Evolutionary conservation across 2,113 vertebrate species (phyloP).

Genomic region (Pluvianellus socialis): DNA sequence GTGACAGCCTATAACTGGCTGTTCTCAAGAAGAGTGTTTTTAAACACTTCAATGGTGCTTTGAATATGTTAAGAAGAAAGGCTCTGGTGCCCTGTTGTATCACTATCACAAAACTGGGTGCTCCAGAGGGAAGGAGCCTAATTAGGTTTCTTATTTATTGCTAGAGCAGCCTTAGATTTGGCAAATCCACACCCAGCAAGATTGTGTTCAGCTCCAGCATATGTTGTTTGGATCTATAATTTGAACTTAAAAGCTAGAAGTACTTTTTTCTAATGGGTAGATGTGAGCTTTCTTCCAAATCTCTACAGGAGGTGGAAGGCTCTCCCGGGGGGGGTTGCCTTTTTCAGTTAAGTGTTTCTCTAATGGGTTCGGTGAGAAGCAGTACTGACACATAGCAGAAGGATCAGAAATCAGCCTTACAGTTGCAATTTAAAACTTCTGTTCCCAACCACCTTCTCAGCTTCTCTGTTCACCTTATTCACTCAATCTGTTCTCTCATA

Average conservation of each 20-base stretch:
- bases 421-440: neutral
- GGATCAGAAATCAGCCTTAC: neutral
- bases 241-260: slow-evolving; percentile 52
- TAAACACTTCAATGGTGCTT: neutral
- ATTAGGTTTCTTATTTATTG: slow-evolving; percentile 53
- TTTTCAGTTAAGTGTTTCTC: slow-evolving; percentile 56
- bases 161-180: slow-evolving; percentile 39
- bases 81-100: neutral
- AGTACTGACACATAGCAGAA: neutral
- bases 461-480: neutral
- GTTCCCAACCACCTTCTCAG: neutral
- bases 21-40: neutral
- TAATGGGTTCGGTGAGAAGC: slow-evolving; percentile 33
- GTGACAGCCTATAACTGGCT: neutral
- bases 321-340: neutral
- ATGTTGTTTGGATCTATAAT: slow-evolving; percentile 49
- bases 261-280: slow-evolving; percentile 44
- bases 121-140: slow-evolving; percentile 36
- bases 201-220: slow-evolving; percentile 39
- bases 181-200: slow-evolving; percentile 22
- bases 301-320: slow-evolving; percentile 42
- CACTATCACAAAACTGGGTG: neutral
- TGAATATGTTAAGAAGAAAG: neutral
- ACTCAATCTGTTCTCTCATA: neutral
- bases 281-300: slow-evolving; percentile 29